Conservation (phyloP, 1,140 invertebrate genomes). For the Brachionus manjavacas region DNA sequence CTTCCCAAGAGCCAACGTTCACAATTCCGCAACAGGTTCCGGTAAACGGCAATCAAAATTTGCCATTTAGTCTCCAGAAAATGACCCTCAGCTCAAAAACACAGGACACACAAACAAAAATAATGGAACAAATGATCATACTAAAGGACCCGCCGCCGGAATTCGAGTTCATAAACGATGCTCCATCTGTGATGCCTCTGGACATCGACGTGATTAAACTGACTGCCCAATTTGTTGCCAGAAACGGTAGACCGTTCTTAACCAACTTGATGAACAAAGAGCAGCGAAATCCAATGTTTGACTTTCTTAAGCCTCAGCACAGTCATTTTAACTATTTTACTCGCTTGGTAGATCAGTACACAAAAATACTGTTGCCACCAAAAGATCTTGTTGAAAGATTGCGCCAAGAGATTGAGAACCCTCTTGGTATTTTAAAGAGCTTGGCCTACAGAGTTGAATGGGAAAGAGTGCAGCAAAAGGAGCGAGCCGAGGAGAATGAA, state of each 20-base stretch:
- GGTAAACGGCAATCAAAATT: not conserved
- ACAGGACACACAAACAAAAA: constrained; percentile 33
- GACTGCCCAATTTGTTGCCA: constrained; percentile 95
- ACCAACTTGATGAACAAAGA: constrained; percentile 97
- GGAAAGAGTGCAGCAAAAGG: constrained; percentile 85
- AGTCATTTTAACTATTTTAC: constrained; percentile 98
- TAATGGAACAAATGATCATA: constrained; percentile 41
- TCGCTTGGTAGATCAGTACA: constrained; percentile 94
- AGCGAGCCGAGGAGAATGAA: constrained; percentile 84
- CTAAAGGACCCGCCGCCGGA: constrained; percentile 64
- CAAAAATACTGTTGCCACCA: constrained; percentile 85
- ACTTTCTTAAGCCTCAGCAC: constrained; percentile 95
- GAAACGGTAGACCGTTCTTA: constrained; percentile 94
- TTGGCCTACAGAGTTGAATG: constrained; percentile 91
- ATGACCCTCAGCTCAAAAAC: not conserved
- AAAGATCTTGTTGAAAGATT: constrained; percentile 79
- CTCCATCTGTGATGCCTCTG: constrained; percentile 94
- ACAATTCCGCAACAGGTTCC: not conserved
- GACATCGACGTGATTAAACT: constrained; percentile 96
- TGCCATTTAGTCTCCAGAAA: constrained; percentile 13
- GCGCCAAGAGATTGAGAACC: constrained; percentile 70
- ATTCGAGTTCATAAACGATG: constrained; percentile 95
- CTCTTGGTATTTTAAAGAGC: constrained; percentile 74
- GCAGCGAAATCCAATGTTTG: constrained; percentile 96
- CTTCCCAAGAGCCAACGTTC: constrained; percentile 56